phyloP scores from a whole-genome alignment of 2,888 invertebrate genomes.

The Pardosa pseudoannulata region DNA sequence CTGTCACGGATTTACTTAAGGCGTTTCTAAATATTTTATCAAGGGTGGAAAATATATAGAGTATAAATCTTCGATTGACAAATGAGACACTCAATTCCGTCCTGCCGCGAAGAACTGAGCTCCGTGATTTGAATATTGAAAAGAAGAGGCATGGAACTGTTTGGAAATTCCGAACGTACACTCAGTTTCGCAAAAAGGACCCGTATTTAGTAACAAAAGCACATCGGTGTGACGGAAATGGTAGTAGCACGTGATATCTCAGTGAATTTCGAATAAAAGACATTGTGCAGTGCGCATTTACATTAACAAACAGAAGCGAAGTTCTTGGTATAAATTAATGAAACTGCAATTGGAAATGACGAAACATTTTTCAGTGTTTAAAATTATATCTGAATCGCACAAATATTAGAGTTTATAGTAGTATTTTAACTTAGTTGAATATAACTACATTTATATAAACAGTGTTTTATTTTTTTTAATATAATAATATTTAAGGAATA shows the following conservation, averaged over 20 bases:
- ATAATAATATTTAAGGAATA: too few species aligned
- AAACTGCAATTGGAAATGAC: too few species aligned
- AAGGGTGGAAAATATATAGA: background rate
- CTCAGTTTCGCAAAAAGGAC: background rate
- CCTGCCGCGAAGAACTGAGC: background rate
- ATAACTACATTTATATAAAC: too few species aligned
- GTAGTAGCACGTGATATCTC: background rate
- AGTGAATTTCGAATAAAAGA: background rate
- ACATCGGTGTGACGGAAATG: background rate
- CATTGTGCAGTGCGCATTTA: too few species aligned
- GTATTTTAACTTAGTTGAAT: too few species aligned
- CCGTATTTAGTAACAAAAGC: background rate
- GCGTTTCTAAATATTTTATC: background rate
- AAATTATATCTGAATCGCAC: too few species aligned
- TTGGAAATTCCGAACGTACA: background rate
- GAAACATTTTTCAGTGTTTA: too few species aligned
- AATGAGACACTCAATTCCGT: background rate
- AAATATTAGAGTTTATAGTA: too few species aligned
- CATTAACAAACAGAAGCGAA: too few species aligned
- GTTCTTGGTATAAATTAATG: too few species aligned
- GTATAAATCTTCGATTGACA: slow-evolving; percentile 14
- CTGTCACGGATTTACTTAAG: too few species aligned
- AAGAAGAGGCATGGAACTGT: background rate
- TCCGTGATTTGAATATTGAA: background rate
- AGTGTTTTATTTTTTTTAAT: too few species aligned